Percentiles rank a stretch among this genome's conserved stretches.
Conservation (phyloP, 1,140 invertebrate genomes). For the Aphis craccivora region DNA sequence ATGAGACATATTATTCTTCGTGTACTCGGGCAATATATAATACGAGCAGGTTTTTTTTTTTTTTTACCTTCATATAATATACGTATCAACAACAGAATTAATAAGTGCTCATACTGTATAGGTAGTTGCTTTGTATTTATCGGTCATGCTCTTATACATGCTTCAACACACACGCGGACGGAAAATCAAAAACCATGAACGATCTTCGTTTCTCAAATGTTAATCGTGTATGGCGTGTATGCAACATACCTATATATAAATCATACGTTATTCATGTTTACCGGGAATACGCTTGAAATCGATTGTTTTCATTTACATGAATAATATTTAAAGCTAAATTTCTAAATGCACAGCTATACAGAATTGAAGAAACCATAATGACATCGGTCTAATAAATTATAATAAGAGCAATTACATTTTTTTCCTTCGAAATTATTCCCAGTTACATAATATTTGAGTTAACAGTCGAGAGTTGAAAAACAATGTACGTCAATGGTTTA, state of each 20-base stretch:
- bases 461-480: neutral
- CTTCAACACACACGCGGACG: constrained; percentile 44
- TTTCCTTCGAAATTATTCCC: neutral
- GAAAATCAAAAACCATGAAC: constrained; percentile 42
- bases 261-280: constrained; percentile 27
- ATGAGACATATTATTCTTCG: neutral
- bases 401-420: neutral
- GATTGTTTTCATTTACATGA: constrained; percentile 5
- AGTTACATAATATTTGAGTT: neutral
- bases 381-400: neutral
- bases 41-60: neutral
- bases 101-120: constrained; percentile 4
- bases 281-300: neutral
- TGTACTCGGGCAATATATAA: neutral
- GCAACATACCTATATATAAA: neutral
- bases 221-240: neutral
- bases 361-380: neutral
- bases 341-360: neutral
- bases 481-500: neutral
- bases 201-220: constrained; percentile 14
- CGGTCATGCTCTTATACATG: constrained; percentile 31
- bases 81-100: constrained; percentile 28
- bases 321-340: neutral
- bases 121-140: constrained; percentile 23
- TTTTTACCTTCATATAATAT: neutral